Evolutionary conservation across 2,113 vertebrate genomes (phyloP).

Genomic region (Atherinomorus stipes): DNA sequence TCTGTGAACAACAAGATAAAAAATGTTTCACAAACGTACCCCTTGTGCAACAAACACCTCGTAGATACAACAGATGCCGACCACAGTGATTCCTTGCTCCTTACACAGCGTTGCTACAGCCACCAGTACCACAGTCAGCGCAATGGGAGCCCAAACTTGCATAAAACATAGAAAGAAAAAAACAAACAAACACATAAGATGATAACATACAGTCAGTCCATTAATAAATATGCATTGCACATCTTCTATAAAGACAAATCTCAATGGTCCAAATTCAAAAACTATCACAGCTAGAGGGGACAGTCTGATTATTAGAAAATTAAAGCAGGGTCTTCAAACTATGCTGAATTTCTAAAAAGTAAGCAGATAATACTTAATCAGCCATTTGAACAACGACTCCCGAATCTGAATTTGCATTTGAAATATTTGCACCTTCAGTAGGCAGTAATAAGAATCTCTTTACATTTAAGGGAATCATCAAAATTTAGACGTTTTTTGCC

Average conservation of each 20-base stretch:
- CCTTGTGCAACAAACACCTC: slow-evolving; percentile 98
- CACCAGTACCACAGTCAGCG: slow-evolving; percentile 91
- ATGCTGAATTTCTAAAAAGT: no score
- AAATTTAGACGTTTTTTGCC: no score
- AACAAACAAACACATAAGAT: not conserved
- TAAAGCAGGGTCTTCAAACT: no score
- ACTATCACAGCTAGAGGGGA: no score
- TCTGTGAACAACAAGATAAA: not conserved
- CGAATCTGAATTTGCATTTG: no score
- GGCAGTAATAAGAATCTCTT: not conserved
- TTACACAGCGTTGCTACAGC: slow-evolving; percentile 96
- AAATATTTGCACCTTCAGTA: not conserved
- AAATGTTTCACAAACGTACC: slow-evolving; percentile 83
- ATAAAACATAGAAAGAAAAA: not conserved
- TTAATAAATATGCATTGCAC: no score
- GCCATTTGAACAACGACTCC: no score
- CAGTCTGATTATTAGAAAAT: no score
- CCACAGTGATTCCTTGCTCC: slow-evolving; percentile 97
- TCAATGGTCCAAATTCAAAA: no score
- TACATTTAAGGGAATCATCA: not conserved
- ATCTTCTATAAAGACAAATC: no score
- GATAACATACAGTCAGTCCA: not conserved
- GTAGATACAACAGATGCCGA: slow-evolving; percentile 96
- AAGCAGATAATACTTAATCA: no score
- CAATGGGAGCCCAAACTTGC: slow-evolving; percentile 94